A percentile compares a stretch with the other conserved stretches of the same genome.
Evolutionary conservation across 2,113 vertebrate genomes (phyloP).

Genomic region (Herpetotheres cachinnans): DNA sequence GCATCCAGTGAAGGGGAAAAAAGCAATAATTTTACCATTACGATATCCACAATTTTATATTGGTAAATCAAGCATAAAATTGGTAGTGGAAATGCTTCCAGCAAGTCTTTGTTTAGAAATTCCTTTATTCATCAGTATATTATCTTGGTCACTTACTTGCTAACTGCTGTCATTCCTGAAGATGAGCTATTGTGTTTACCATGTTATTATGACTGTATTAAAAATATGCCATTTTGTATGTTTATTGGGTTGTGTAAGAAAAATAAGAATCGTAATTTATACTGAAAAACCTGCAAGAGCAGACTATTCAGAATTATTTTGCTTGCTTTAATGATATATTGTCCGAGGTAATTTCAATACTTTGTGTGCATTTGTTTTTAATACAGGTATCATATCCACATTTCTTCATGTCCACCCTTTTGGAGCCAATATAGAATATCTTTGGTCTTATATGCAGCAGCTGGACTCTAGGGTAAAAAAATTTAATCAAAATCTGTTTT

Average conservation of each 20-base stretch:
- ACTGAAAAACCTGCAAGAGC: background rate
- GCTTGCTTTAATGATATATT: background rate
- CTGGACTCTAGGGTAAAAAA: conserved; percentile 90
- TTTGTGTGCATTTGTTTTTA: conserved; percentile 49
- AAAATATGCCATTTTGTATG: background rate
- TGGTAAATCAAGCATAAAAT: conserved; percentile 79
- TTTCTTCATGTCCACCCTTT: conserved; percentile 98
- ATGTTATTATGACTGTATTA: conserved; percentile 15
- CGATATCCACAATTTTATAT: conserved; percentile 70
- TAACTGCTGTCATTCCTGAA: conserved; percentile 52
- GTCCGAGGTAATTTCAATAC: background rate
- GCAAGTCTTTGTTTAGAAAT: conserved; percentile 68
- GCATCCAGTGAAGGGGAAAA: conserved; percentile 64
- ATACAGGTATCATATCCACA: conserved; percentile 91
- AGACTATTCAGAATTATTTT: background rate
- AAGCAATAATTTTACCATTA: conserved; percentile 69
- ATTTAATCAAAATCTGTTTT: conserved; percentile 37
- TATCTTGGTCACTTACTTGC: conserved; percentile 57
- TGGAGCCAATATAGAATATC: conserved; percentile 95
- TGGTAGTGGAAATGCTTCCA: conserved; percentile 71
- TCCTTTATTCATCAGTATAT: conserved; percentile 57
- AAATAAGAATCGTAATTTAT: background rate
- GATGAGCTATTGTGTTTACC: conserved; percentile 23
- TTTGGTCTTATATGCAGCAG: conserved; percentile 96
- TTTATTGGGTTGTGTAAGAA: conserved; percentile 2